These are phyloP conservation scores for Gallinago media DNA, from an alignment of 2,113 vertebrate species.

Conservation along the genomic window DNA sequence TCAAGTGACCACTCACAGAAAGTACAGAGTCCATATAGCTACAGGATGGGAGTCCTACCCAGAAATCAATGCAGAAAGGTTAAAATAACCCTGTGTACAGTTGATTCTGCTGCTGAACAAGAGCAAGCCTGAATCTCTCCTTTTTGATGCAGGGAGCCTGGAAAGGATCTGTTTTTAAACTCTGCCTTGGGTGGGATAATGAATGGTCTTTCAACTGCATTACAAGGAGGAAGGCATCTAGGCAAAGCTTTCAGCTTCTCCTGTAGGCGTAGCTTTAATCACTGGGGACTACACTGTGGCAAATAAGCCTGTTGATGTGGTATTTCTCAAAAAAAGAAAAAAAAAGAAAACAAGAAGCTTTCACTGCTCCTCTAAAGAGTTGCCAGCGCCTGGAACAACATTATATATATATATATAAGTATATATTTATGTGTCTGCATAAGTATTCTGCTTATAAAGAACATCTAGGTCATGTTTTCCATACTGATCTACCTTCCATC, in stretches of 20 bases:
- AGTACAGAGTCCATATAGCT: not conserved
- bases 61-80: not conserved
- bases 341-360: not conserved
- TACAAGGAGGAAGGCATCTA: conserved; percentile 1
- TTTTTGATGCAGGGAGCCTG: not conserved
- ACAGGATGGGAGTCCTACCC: not conserved
- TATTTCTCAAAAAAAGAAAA: not conserved
- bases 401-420: not conserved
- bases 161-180: not conserved
- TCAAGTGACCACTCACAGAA: not conserved
- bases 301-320: conserved; percentile 9
- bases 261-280: conserved; percentile 50
- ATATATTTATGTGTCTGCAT: not conserved
- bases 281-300: not conserved
- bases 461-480: conserved; percentile 39
- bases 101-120: not conserved
- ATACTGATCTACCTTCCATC: conserved; percentile 21
- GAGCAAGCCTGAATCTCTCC: not conserved
- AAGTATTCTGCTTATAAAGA: conserved; percentile 21
- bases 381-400: not conserved
- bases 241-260: conserved; percentile 35
- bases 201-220: conserved; percentile 3
- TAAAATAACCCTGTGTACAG: not conserved
- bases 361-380: conserved; percentile 18
- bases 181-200: conserved; percentile 44